A percentile compares a stretch with the other conserved stretches of the same genome.
Conservation (phyloP, 2,888 invertebrate species). For the Cacoxenus indagator region DNA sequence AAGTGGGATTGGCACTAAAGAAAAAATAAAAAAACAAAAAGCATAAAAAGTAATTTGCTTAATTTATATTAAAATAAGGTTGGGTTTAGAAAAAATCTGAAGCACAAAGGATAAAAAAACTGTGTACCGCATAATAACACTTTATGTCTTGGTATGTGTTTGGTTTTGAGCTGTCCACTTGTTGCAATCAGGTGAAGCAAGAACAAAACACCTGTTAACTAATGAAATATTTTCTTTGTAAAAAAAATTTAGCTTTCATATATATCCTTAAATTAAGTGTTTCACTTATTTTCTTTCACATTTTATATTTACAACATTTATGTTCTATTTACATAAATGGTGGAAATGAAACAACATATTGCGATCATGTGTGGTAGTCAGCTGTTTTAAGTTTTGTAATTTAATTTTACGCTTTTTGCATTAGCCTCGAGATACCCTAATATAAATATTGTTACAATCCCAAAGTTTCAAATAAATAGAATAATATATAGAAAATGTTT, state of each 20-base stretch:
- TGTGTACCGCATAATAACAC: background rate
- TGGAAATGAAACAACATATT: background rate
- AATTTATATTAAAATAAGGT: background rate
- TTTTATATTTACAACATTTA: background rate
- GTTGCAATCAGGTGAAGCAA: background rate
- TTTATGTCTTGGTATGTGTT: background rate
- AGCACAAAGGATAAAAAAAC: background rate
- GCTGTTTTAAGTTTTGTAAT: background rate
- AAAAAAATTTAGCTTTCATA: no score
- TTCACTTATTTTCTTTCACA: no score
- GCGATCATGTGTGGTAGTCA: background rate
- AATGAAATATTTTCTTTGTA: background rate
- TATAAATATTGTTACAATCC: no score
- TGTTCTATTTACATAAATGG: background rate
- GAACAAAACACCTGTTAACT: background rate
- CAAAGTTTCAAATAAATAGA: background rate
- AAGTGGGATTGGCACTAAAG: background rate
- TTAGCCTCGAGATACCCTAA: background rate
- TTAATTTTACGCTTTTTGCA: background rate
- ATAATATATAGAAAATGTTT: conserved; percentile 15
- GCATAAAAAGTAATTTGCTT: background rate
- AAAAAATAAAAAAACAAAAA: background rate
- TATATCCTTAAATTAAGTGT: no score
- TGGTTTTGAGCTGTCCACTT: background rate
- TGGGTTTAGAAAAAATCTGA: background rate